Evolutionary conservation across 2,888 invertebrate species (phyloP), one percentile per base, ranked within the genome.

Genomic region (Lepetodrilus schrolli): DNA sequence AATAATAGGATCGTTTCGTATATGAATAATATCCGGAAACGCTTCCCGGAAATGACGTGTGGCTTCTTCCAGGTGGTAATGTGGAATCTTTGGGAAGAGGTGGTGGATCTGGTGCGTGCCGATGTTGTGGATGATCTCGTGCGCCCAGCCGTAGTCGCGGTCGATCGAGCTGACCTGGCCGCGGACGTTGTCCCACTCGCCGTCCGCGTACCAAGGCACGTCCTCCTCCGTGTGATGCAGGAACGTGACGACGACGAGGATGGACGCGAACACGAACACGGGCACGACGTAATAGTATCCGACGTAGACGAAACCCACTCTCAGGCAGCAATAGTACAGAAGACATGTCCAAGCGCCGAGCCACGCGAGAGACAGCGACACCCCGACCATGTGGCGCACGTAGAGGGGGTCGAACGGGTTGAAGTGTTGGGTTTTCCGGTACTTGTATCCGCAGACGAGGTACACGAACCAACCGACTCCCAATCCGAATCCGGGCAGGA

Each of bases 61-160:
- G 2, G 87, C 86, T 69, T 83, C 86, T 66, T 87, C 86, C 50
- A 88, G 79, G 66, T 86, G 82, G 77, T 88, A 88, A 71, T 88
- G 88, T 0, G 88, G 88, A 36, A 88, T 83, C 71, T 80, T 83
- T 5, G 86, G 78, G 77, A 87, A 88, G 70, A 88, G 80, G 75
- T 88, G 87, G 74, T 88, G 87, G 71, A 88, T 83, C 78, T 88
- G 88, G 74, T 85, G 84, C 1, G 84, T 86, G 34, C 87, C 87
- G 17, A 87, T 87, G 71, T 80, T 81, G 80, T 88, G 88, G 58
- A 86, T 85, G 69, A 86, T 66, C 68, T 79, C 72, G 77, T 88
- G 86, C 3, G 83, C 86, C 79, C 82, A 79, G 17, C 88, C 88
- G 75, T 88, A 88, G 72, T 86, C 66, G 8, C 88, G 79, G 77